phyloP scores from a whole-genome alignment of 2,888 invertebrate genomes.

The Cephus nigrinus region DNA sequence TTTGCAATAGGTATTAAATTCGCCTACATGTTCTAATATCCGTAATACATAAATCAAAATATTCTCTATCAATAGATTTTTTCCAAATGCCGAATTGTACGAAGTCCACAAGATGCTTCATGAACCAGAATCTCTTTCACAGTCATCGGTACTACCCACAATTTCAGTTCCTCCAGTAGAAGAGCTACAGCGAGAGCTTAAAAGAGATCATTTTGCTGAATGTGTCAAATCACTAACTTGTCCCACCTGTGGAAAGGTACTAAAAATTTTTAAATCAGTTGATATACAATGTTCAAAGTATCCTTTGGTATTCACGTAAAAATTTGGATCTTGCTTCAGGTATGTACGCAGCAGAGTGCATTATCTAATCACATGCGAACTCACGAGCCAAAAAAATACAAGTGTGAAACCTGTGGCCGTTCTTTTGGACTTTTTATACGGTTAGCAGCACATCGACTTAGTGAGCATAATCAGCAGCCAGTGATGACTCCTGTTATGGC shows the following conservation, averaged over 20 bases:
- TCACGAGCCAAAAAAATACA: constrained; percentile 56
- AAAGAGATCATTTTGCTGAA: constrained; percentile 42
- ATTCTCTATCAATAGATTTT: constrained; percentile 39
- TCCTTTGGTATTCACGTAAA: neutral
- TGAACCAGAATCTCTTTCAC: constrained; percentile 24
- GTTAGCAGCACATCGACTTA: constrained; percentile 50
- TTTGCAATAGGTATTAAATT: constrained; percentile 47
- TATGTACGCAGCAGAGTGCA: constrained; percentile 58
- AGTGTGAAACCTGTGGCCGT: constrained; percentile 57
- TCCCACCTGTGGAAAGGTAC: constrained; percentile 57
- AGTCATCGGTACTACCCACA: neutral
- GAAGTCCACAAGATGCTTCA: constrained; percentile 49
- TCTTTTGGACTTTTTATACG: constrained; percentile 56
- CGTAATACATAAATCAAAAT: neutral
- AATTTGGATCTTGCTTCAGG: constrained; percentile 27
- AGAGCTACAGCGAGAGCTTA: constrained; percentile 34
- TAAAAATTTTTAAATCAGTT: neutral
- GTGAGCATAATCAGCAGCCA: constrained; percentile 50
- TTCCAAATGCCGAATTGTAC: constrained; percentile 44
- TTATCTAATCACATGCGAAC: constrained; percentile 60
- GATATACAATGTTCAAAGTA: neutral
- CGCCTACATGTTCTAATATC: neutral
- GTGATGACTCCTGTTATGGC: constrained; percentile 42
- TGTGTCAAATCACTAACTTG: constrained; percentile 47
- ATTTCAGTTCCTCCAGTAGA: constrained; percentile 17